A percentile compares a stretch with the other conserved stretches of the same genome.
These are phyloP conservation scores for Chinchilla lanigera DNA, from an alignment of 2,113 vertebrate genomes.

Conservation along the genomic window DNA sequence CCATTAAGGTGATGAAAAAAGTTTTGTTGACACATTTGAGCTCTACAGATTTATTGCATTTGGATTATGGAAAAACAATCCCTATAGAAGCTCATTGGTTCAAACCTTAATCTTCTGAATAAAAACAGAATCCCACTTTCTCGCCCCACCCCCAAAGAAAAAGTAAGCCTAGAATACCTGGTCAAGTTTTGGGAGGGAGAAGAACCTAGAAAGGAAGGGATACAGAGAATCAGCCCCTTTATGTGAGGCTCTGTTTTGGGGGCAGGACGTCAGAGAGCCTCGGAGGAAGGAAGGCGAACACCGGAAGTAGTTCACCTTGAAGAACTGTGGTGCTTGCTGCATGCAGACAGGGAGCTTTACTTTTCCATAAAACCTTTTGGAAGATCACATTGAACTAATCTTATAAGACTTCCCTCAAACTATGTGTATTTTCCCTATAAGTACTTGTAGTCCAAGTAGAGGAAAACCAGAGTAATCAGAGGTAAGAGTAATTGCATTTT, in stretches of 20 bases:
- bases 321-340: background rate
- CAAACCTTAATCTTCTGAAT: background rate
- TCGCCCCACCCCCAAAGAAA: background rate
- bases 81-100: background rate
- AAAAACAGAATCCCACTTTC: background rate
- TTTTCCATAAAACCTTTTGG: background rate
- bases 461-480: background rate
- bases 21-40: background rate
- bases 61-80: background rate
- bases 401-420: background rate
- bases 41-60: background rate
- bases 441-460: background rate
- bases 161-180: background rate
- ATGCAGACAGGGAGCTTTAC: background rate
- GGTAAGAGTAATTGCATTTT: background rate
- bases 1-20: background rate
- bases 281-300: background rate
- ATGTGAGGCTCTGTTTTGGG: background rate
- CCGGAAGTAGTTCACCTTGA: background rate
- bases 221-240: background rate
- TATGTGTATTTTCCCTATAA: background rate
- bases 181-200: background rate
- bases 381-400: background rate
- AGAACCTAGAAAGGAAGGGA: background rate
- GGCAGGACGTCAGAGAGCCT: background rate